Percentiles rank a stretch among this genome's conserved stretches.
These are phyloP conservation scores for Agrochola litura DNA, from an alignment of 2,888 invertebrate genomes.

Conservation along the genomic window DNA sequence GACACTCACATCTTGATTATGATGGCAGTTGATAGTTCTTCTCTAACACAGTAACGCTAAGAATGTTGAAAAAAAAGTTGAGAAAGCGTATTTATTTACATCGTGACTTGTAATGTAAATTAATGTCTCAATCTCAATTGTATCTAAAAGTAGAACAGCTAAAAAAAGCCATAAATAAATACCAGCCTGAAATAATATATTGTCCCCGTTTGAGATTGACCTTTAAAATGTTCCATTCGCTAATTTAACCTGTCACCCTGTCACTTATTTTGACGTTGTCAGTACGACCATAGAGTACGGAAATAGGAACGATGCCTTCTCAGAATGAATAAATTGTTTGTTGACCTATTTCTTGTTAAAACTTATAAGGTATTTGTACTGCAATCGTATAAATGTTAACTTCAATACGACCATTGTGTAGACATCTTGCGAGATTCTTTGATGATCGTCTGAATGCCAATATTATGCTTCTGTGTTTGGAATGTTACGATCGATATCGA, in stretches of 20 bases:
- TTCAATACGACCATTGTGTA: conserved; percentile 30
- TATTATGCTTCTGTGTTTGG: conserved; percentile 46
- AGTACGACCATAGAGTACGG: background rate
- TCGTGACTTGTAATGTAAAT: conserved; percentile 10
- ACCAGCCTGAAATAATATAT: conserved; percentile 30
- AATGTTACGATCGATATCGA: conserved; percentile 44
- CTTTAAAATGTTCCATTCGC: conserved; percentile 43
- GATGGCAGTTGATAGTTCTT: conserved; percentile 26
- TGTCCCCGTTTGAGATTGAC: conserved; percentile 27
- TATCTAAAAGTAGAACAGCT: background rate
- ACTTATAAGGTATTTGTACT: background rate
- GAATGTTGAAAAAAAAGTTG: background rate
- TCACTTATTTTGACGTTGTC: conserved; percentile 31
- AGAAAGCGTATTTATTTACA: background rate
- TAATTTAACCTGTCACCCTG: conserved; percentile 39
- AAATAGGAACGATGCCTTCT: conserved; percentile 28
- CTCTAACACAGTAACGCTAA: background rate
- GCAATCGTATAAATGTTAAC: conserved; percentile 1
- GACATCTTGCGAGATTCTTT: conserved; percentile 35
- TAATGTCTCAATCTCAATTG: background rate
- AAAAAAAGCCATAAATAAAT: conserved; percentile 8
- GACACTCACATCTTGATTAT: conserved; percentile 22
- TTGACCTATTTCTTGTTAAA: conserved; percentile 30
- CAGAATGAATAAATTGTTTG: conserved; percentile 30
- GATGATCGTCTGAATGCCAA: conserved; percentile 31